Conservation (phyloP, 2,797 vertebrate species). For the Sebastes kiyomatsui region DNA sequence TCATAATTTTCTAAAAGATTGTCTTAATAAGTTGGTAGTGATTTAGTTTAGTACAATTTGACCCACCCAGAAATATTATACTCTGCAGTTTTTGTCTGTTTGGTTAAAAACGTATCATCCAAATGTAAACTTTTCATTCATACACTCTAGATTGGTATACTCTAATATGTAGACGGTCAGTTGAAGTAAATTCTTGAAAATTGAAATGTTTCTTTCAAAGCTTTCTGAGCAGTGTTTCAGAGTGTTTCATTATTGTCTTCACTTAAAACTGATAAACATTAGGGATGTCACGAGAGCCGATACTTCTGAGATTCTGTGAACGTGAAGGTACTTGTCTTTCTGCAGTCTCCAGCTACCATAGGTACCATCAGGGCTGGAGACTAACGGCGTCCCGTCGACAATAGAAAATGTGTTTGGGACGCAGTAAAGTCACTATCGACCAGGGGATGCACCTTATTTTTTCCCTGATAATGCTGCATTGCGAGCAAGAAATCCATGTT, state of each 20-base stretch:
- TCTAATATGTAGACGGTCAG: neutral
- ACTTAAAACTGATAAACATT: neutral
- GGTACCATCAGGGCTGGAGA: neutral
- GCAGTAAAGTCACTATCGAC: too few relatives aligned
- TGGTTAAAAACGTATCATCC: neutral
- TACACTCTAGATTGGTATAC: neutral
- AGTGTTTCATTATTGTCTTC: neutral
- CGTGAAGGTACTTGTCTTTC: too few relatives aligned
- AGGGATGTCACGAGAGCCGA: too few relatives aligned
- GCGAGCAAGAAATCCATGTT: too few relatives aligned
- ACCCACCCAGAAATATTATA: neutral
- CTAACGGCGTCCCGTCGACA: too few relatives aligned
- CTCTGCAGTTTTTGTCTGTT: neutral
- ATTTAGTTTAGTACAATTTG: neutral
- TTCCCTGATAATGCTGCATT: too few relatives aligned
- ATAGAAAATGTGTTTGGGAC: too few relatives aligned
- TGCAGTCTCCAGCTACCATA: too few relatives aligned
- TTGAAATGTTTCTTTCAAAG: neutral
- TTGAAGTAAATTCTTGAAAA: neutral
- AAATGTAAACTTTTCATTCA: neutral
- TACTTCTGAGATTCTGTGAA: too few relatives aligned
- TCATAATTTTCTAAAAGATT: neutral
- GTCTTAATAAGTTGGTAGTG: neutral
- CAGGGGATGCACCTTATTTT: too few relatives aligned
- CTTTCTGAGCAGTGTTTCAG: neutral